phyloP scores from a whole-genome alignment of 2,888 invertebrate genomes.

The Toxonevra muliebris region DNA sequence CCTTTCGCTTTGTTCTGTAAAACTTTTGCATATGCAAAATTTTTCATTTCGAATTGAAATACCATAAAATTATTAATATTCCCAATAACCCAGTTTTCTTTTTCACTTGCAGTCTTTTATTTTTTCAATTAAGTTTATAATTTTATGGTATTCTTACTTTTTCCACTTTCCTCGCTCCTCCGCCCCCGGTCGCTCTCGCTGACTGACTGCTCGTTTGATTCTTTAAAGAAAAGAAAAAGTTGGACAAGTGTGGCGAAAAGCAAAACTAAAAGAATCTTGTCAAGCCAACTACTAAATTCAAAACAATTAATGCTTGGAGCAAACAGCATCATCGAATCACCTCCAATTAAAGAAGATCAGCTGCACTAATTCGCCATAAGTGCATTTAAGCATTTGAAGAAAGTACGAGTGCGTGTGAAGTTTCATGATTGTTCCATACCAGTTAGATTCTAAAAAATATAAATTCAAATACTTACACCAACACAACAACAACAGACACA shows the following conservation, averaged over 20 bases:
- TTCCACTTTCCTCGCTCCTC: not conserved
- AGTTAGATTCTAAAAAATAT: not conserved
- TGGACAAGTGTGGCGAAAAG: too few species aligned
- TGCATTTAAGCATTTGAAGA: constrained; percentile 3
- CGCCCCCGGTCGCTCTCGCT: not conserved
- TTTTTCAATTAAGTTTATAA: not conserved
- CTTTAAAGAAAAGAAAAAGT: too few species aligned
- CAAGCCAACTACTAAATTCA: too few species aligned
- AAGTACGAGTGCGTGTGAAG: constrained; percentile 13
- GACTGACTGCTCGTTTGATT: too few species aligned
- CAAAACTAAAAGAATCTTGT: too few species aligned
- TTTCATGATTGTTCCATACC: constrained; percentile 1
- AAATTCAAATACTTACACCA: not conserved
- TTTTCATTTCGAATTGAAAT: not conserved
- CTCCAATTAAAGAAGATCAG: constrained; percentile 48
- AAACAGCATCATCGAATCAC: constrained; percentile 17
- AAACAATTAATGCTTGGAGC: not conserved
- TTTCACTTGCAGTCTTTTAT: not conserved
- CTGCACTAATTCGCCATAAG: constrained; percentile 55
- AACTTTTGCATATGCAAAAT: too few species aligned
- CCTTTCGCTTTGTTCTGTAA: not conserved
- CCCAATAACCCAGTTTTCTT: constrained; percentile 10
- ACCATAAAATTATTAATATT: not conserved
- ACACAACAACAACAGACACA: not conserved
- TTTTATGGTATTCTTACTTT: constrained; percentile 11